Evolutionary conservation across 2,888 invertebrate genomes (phyloP).

Genomic region (Andrena fulva): DNA sequence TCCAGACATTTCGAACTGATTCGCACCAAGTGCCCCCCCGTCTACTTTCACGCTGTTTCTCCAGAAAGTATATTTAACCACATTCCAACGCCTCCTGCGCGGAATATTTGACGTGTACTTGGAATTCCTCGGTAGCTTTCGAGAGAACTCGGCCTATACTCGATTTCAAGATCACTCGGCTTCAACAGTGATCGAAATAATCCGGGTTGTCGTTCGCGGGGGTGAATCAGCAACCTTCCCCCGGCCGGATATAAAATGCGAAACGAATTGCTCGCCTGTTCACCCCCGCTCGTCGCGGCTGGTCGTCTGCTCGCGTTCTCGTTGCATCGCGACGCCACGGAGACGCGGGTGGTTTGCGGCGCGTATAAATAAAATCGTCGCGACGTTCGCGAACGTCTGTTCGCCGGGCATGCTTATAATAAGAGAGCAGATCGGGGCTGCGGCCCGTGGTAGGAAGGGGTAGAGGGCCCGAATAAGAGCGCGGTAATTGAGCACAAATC

Average conservation of each 20-base stretch:
- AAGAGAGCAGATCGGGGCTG: slow-evolving; percentile 65
- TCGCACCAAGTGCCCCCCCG: background rate
- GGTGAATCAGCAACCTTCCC: slow-evolving; percentile 72
- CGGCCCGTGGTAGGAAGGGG: slow-evolving; percentile 29
- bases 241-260: slow-evolving; percentile 81
- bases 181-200: slow-evolving; percentile 78
- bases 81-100: no score
- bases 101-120: no score
- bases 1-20: background rate
- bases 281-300: slow-evolving; percentile 33
- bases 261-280: slow-evolving; percentile 78
- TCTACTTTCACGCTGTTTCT: no score
- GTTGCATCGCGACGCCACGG: slow-evolving; percentile 63
- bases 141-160: background rate
- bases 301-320: slow-evolving; percentile 31
- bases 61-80: no score
- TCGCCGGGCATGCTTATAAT: slow-evolving; percentile 69
- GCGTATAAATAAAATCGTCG: slow-evolving; percentile 84
- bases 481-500: slow-evolving; percentile 85
- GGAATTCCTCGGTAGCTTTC: background rate
- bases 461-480: slow-evolving; percentile 63
- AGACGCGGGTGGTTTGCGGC: slow-evolving; percentile 77
- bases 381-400: slow-evolving; percentile 64
- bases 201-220: slow-evolving; percentile 66
- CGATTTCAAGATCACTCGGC: background rate